Conservation (phyloP, 1,140 invertebrate genomes). For the Drosophila athabasca region DNA sequence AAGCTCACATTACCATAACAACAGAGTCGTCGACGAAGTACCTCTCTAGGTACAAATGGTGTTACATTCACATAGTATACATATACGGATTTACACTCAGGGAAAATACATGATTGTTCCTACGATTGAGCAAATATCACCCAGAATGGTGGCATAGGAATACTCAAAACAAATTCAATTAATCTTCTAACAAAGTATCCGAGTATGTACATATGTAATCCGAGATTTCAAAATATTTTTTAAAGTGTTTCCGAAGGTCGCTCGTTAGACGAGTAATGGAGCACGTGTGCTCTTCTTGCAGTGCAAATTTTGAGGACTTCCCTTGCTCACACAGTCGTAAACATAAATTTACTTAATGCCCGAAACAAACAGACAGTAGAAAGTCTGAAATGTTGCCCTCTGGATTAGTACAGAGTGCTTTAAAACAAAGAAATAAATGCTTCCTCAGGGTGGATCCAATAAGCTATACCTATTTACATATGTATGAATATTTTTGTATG, state of each 20-base stretch:
- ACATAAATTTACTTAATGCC: conserved; percentile 32
- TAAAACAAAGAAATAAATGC: conserved; percentile 1
- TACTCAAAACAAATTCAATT: too few species aligned
- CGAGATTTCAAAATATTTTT: too few species aligned
- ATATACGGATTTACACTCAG: conserved; percentile 2
- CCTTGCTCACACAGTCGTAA: not conserved
- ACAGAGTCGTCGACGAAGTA: conserved; percentile 5
- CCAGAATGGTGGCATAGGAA: too few species aligned
- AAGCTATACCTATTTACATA: too few species aligned
- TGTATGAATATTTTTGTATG: too few species aligned
- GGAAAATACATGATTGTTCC: not conserved
- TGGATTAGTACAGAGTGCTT: too few species aligned
- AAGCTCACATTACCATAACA: conserved; percentile 62
- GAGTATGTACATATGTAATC: too few species aligned
- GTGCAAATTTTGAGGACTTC: conserved; percentile 20
- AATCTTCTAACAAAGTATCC: too few species aligned
- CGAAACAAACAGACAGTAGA: not conserved
- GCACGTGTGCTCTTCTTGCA: conserved; percentile 15
- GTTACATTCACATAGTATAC: conserved; percentile 16
- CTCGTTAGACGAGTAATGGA: conserved; percentile 12
- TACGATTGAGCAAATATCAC: too few species aligned
- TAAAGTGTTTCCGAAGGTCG: not conserved
- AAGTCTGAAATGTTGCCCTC: not conserved
- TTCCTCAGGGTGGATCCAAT: not conserved
- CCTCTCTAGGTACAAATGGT: conserved; percentile 29